phyloP scores from a whole-genome alignment of 2,113 vertebrate genomes.

The Caloenas nicobarica region DNA sequence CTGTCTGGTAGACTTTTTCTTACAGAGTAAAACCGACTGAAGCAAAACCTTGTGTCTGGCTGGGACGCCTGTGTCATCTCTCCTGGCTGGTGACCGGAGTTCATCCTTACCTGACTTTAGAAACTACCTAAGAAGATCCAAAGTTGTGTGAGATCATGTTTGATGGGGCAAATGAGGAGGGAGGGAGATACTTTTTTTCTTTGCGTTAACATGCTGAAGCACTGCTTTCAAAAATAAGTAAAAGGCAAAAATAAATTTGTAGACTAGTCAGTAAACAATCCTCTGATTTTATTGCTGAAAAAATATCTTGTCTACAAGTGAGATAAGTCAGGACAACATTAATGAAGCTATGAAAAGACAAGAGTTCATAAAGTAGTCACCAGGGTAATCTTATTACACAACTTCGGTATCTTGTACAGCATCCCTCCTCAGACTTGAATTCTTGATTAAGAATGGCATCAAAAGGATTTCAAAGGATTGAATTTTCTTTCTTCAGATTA shows the following conservation, averaged over 20 bases:
- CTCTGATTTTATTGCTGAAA: neutral
- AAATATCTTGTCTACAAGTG: neutral
- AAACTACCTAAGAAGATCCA: neutral
- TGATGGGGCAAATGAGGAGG: neutral
- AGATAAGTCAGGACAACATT: neutral
- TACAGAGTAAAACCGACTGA: neutral
- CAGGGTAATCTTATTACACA: neutral
- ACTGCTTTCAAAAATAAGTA: neutral
- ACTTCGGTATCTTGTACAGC: neutral
- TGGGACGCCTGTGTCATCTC: neutral
- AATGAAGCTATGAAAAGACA: neutral
- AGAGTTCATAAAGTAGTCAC: neutral
- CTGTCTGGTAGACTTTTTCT: neutral
- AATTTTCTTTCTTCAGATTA: neutral
- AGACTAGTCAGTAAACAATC: neutral
- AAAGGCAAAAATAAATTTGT: neutral
- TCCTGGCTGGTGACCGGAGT: neutral
- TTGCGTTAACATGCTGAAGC: neutral
- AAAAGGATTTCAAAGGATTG: neutral
- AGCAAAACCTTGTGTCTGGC: neutral
- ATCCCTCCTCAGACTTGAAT: neutral
- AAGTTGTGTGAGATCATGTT: neutral
- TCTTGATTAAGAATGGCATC: neutral
- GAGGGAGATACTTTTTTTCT: neutral
- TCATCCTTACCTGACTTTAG: neutral